phyloP scores from a whole-genome alignment of 2,113 vertebrate genomes.

The zebrafish (Danio rerio) region GRCz12tu NC_133198.1:37048001-37048500 shows the following conservation, averaged over 20 bases:
- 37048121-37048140: conserved; percentile 70
- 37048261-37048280: conserved; percentile 56
- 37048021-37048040: conserved; percentile 49
- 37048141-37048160: conserved; percentile 70
- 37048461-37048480: conserved; percentile 9
- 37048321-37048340: conserved; percentile 28
- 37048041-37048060: conserved; percentile 60
- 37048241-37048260: conserved; percentile 24
- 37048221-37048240: conserved; percentile 11
- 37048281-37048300: conserved; percentile 13
- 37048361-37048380: conserved; percentile 14
- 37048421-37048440: conserved; percentile 3
- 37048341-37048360: not conserved
- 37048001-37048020: conserved; percentile 72
- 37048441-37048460: conserved; percentile 4
- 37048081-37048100: conserved; percentile 70
- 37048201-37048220: conserved; percentile 63
- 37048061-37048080: conserved; percentile 59
- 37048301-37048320: conserved; percentile 20
- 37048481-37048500: too few relatives aligned
- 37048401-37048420: conserved; percentile 16
- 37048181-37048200: conserved; percentile 65
- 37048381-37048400: conserved; percentile 26
- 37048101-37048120: conserved; percentile 67
- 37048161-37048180: conserved; percentile 66